These are phyloP conservation scores for Daktulosphaira vitifoliae DNA, from an alignment of 1,140 invertebrate species.

Conservation along the genomic window DNA sequence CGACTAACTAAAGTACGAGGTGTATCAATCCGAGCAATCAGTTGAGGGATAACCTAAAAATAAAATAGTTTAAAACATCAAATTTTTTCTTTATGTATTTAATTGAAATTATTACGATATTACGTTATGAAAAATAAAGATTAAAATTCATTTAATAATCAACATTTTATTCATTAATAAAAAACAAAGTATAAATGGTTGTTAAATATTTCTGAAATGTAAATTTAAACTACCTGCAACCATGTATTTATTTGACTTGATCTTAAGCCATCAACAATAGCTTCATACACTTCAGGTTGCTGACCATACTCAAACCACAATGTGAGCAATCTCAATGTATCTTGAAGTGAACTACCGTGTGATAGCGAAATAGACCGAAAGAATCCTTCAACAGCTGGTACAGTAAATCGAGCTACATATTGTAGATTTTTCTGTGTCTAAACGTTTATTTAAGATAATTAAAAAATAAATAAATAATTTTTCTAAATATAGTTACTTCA, in stretches of 20 bases:
- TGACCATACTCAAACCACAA: conserved; percentile 95
- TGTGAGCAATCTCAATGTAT: conserved; percentile 85
- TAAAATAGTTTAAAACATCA: neutral
- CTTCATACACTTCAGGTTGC: conserved; percentile 85
- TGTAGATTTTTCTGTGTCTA: conserved; percentile 38
- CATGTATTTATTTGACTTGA: conserved; percentile 95
- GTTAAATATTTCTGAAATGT: no score
- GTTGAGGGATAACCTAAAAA: conserved; percentile 94
- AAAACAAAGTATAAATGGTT: no score
- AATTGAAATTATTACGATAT: no score
- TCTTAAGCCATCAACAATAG: conserved; percentile 82
- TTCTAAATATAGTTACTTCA: neutral
- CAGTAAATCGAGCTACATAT: conserved; percentile 70
- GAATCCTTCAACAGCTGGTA: conserved; percentile 91
- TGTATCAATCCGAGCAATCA: conserved; percentile 96
- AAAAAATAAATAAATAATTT: neutral
- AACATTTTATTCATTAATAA: no score
- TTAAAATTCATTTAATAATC: no score
- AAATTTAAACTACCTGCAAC: conserved; percentile 59
- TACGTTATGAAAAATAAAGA: no score
- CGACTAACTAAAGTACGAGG: conserved; percentile 75
- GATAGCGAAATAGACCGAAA: conserved; percentile 89
- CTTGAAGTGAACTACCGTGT: conserved; percentile 91
- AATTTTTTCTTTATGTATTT: no score
- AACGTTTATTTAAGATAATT: neutral